Percentiles rank a stretch among this genome's conserved stretches.
Evolutionary conservation across 1,140 invertebrate genomes (phyloP).

Genomic region (Temnothorax nylanderi): DNA sequence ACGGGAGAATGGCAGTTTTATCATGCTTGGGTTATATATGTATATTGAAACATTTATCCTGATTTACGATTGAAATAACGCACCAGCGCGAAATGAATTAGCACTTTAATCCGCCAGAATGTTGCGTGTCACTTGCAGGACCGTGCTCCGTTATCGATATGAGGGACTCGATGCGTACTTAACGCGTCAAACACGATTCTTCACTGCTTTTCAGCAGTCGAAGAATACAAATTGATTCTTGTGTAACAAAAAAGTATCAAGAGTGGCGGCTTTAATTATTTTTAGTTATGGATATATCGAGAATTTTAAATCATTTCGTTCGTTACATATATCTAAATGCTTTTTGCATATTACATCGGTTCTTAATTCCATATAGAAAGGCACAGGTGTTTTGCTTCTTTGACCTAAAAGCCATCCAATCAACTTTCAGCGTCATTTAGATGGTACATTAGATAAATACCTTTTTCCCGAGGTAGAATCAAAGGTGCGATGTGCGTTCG

Average conservation of each 20-base stretch:
- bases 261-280: background rate
- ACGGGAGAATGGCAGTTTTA: slow-evolving; percentile 22
- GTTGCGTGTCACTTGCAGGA: background rate
- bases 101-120: slow-evolving; percentile 35
- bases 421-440: slow-evolving; percentile 10
- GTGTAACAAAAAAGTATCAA: background rate
- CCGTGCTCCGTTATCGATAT: slow-evolving; percentile 20
- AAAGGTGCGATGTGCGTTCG: background rate
- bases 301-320: background rate
- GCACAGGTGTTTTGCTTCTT: background rate
- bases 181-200: background rate
- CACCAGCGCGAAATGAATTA: slow-evolving; percentile 32
- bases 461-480: background rate
- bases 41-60: slow-evolving; percentile 27
- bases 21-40: background rate
- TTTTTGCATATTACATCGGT: background rate
- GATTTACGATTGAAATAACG: slow-evolving; percentile 50
- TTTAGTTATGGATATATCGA: background rate
- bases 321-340: background rate
- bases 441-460: background rate
- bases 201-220: background rate
- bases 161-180: background rate
- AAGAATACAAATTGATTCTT: background rate
- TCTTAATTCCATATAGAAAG: background rate
- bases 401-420: slow-evolving; percentile 12